Evolutionary conservation across 2,888 invertebrate genomes (phyloP).

Genomic region (Arrhopalites spinosus): DNA sequence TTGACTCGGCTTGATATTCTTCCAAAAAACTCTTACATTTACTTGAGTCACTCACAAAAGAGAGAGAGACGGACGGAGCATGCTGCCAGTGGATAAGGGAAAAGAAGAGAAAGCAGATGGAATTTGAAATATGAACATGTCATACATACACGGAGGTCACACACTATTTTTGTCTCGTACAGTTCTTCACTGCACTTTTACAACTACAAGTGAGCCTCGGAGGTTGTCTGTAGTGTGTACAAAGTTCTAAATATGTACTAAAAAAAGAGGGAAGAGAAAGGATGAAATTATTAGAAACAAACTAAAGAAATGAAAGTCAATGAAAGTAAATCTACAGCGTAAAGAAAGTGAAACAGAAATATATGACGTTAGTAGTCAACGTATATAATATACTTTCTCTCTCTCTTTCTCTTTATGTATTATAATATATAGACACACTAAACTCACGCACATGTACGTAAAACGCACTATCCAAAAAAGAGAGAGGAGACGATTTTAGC

Average conservation of each 20-base stretch:
- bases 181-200: too few relatives aligned
- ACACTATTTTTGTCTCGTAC: too few relatives aligned
- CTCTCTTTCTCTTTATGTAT: too few relatives aligned
- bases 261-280: background rate
- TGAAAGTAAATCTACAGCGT: background rate
- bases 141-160: too few relatives aligned
- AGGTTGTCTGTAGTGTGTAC: too few relatives aligned
- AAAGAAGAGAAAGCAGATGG: slow-evolving; percentile 4
- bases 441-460: background rate
- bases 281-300: slow-evolving; percentile 9
- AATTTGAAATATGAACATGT: slow-evolving; percentile 15
- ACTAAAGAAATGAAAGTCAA: slow-evolving; percentile 7
- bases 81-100: background rate
- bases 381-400: too few relatives aligned
- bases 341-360: background rate
- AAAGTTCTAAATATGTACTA: too few relatives aligned
- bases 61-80: background rate
- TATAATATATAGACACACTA: background rate
- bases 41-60: background rate
- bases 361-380: too few relatives aligned
- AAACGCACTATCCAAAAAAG: background rate
- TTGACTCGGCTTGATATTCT: background rate
- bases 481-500: background rate
- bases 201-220: too few relatives aligned
- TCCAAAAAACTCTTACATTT: background rate